These are phyloP conservation scores for Leptobrachium ailaonicum DNA, from an alignment of 2,113 vertebrate species.

Conservation along the genomic window DNA sequence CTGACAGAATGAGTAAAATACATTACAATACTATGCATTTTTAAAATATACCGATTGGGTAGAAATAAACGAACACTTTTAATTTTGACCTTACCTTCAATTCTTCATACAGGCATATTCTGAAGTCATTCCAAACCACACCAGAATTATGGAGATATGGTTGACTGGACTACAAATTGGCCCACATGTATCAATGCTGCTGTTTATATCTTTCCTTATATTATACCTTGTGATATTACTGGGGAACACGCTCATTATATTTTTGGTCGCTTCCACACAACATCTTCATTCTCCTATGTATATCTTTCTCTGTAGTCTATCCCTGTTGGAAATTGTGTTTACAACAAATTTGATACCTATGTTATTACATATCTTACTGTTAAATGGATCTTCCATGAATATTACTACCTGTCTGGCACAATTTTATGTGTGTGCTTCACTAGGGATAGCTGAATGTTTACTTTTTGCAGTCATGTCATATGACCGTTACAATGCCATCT, in stretches of 20 bases:
- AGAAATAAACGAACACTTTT: too few relatives aligned
- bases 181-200: slow-evolving; percentile 23
- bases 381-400: not conserved
- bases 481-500: slow-evolving; percentile 37
- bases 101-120: too few relatives aligned
- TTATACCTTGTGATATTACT: slow-evolving; percentile 1
- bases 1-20: too few relatives aligned
- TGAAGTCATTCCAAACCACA: not conserved
- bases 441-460: slow-evolving; percentile 12
- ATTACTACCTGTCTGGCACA: not conserved
- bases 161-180: slow-evolving; percentile 52
- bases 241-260: slow-evolving; percentile 10
- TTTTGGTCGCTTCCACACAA: not conserved
- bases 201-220: slow-evolving; percentile 50
- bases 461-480: slow-evolving; percentile 20
- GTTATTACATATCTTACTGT: slow-evolving; percentile 1
- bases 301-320: slow-evolving; percentile 11
- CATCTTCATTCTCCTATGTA: slow-evolving; percentile 27
- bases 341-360: slow-evolving; percentile 11
- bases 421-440: slow-evolving; percentile 4
- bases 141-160: slow-evolving; percentile 45
- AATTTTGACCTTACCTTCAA: too few relatives aligned
- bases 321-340: slow-evolving; percentile 17
- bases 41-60: too few relatives aligned
- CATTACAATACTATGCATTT: too few relatives aligned